Evolutionary conservation across 2,797 vertebrate species (phyloP).

Genomic region (Dicrostonyx torquatus): DNA sequence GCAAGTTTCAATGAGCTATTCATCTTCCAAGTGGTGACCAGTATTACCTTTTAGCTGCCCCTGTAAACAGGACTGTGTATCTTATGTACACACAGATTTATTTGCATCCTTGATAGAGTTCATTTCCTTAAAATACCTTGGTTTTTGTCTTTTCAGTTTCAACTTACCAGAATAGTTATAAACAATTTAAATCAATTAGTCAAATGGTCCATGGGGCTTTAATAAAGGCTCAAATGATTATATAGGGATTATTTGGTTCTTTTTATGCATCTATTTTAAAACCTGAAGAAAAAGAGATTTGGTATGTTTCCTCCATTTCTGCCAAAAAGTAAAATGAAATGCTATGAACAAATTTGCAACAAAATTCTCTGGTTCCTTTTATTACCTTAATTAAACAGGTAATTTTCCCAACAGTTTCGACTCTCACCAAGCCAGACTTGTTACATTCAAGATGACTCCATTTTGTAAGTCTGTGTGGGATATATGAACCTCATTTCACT

Average conservation of each 20-base stretch:
- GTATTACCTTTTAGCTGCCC: background rate
- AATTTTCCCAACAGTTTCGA: constrained; percentile 7
- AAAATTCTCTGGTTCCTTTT: constrained; percentile 9
- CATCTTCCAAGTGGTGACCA: background rate
- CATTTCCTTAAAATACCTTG: background rate
- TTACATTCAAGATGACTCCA: background rate
- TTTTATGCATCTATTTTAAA: constrained; percentile 7
- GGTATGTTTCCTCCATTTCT: background rate
- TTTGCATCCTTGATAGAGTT: background rate
- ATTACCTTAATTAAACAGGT: background rate
- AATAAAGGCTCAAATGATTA: background rate
- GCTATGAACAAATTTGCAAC: background rate
- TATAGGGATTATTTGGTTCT: background rate
- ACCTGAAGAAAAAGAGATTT: background rate
- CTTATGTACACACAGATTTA: background rate
- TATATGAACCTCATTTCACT: constrained; percentile 9
- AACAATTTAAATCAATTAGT: background rate
- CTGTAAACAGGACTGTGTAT: too few species aligned
- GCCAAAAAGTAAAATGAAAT: constrained; percentile 46
- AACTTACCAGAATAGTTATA: background rate
- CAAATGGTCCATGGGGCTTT: constrained; percentile 2
- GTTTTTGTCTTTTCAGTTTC: constrained; percentile 37
- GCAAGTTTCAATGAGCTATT: background rate
- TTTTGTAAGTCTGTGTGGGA: background rate
- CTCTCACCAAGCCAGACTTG: background rate